These are phyloP conservation scores for Meandrina meandrites DNA, from an alignment of 92 coral and sea anemone species.

Conservation along the genomic window DNA sequence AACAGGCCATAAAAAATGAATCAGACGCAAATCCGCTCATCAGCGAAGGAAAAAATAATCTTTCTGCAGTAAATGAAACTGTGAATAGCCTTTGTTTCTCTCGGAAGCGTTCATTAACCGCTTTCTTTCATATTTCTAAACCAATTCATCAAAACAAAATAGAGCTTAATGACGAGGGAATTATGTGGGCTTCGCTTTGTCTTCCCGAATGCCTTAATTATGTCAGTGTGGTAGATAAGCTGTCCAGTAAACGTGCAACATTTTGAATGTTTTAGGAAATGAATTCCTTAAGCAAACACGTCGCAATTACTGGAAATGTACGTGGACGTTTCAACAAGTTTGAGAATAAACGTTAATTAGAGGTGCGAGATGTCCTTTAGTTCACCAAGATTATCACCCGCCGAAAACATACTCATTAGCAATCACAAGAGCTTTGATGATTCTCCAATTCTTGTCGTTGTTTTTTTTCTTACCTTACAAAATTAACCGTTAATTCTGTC, in stretches of 20 bases:
- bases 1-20: background rate
- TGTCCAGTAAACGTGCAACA: conserved; percentile 12
- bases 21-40: conserved; percentile 4
- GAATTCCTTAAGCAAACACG: conserved; percentile 8
- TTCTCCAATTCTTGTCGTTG: background rate
- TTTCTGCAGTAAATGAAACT: conserved; percentile 46
- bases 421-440: background rate
- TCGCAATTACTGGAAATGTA: conserved; percentile 2
- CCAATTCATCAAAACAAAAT: conserved; percentile 64
- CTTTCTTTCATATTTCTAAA: conserved; percentile 46
- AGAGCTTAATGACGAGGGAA: conserved; percentile 62
- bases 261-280: conserved; percentile 21
- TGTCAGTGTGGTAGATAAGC: conserved; percentile 29
- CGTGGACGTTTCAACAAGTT: background rate
- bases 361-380: conserved; percentile 36
- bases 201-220: conserved; percentile 26
- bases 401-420: conserved; percentile 14
- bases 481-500: background rate
- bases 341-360: conserved; percentile 44
- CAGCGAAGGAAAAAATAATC: conserved; percentile 14
- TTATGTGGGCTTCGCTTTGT: conserved; percentile 51
- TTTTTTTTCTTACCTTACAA: background rate
- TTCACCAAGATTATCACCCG: conserved; percentile 20
- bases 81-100: conserved; percentile 57
- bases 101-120: conserved; percentile 62